phyloP scores from a whole-genome alignment of 2,797 vertebrate species.

The Cheirogaleus major region DNA sequence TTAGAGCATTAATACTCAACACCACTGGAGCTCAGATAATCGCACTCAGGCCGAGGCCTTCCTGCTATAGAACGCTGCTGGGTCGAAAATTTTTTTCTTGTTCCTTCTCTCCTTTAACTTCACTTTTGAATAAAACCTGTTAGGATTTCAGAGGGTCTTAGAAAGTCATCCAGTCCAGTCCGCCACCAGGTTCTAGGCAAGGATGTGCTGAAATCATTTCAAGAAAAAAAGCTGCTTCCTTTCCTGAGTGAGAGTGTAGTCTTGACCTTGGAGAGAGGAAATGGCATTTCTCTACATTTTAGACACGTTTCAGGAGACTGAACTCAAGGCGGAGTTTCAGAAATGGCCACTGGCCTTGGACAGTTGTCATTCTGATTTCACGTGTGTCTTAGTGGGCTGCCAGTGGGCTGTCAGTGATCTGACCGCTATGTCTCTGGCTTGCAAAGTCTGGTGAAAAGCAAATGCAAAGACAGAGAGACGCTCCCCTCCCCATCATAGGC shows the following conservation, averaged over 20 bases:
- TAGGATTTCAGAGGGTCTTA: background rate
- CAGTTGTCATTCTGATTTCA: background rate
- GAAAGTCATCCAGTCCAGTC: background rate
- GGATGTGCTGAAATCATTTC: background rate
- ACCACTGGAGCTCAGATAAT: background rate
- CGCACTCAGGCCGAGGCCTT: background rate
- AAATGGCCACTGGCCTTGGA: background rate
- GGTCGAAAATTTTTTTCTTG: background rate
- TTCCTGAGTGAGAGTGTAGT: background rate
- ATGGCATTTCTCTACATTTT: background rate
- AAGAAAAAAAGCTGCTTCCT: background rate
- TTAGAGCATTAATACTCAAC: background rate
- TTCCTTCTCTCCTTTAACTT: background rate
- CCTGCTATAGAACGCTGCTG: background rate
- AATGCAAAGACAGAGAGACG: background rate
- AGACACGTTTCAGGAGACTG: background rate
- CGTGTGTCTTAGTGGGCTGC: fast-evolving
- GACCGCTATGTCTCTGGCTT: background rate
- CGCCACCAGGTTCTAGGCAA: background rate
- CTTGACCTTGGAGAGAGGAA: background rate
- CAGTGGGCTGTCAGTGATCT: background rate
- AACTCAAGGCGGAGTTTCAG: background rate
- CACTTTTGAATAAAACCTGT: background rate
- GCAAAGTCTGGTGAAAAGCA: background rate
- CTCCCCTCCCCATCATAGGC: background rate